Evolutionary conservation across 1,140 invertebrate genomes (phyloP).

Genomic region (Popillia japonica): DNA sequence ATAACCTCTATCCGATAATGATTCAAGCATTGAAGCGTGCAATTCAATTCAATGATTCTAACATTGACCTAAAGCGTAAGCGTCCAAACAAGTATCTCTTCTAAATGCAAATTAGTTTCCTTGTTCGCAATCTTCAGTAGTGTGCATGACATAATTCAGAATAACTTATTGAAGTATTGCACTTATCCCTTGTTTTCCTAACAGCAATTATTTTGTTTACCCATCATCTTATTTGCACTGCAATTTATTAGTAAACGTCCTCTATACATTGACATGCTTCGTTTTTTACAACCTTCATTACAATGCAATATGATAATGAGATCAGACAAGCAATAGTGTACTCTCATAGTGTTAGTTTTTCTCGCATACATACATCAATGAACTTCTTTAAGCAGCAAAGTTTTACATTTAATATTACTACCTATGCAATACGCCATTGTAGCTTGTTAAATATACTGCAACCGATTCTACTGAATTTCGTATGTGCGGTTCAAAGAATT

Average conservation of each 20-base stretch:
- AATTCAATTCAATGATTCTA: no score
- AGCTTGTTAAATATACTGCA: no score
- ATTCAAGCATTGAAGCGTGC: no score
- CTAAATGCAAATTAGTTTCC: no score
- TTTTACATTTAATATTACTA: not conserved
- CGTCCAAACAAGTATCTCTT: no score
- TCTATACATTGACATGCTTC: not conserved
- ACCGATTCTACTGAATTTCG: no score
- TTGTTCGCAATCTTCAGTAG: not conserved
- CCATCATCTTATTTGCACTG: not conserved
- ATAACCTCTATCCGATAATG: no score
- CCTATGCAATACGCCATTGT: not conserved
- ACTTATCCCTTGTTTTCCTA: not conserved
- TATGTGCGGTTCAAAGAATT: not conserved
- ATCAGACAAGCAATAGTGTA: not conserved
- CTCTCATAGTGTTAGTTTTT: not conserved
- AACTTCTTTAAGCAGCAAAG: not conserved
- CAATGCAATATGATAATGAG: conserved; percentile 32
- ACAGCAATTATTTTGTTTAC: conserved; percentile 14
- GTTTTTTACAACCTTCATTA: conserved; percentile 21
- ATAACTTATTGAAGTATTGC: not conserved
- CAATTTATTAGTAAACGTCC: conserved; percentile 22
- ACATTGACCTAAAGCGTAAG: no score
- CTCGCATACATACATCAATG: not conserved
- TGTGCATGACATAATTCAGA: not conserved